Percentiles rank a stretch among this genome's conserved stretches.
Conservation (phyloP, 2,888 invertebrate genomes). For the Cremastinae sp. region DNA sequence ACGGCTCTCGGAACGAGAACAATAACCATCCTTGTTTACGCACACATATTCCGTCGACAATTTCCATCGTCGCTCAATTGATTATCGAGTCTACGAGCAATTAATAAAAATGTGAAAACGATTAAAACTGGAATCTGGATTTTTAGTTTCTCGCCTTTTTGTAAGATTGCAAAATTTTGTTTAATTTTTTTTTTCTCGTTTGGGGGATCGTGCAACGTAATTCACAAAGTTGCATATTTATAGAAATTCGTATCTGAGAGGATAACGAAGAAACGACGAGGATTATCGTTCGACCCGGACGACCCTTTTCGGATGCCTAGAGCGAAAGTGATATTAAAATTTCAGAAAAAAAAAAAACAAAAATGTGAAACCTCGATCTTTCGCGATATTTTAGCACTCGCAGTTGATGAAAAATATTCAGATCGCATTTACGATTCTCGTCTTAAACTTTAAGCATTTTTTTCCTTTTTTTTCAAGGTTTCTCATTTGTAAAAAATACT, state of each 20-base stretch:
- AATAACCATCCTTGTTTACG: no score
- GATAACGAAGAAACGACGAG: background rate
- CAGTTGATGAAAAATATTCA: background rate
- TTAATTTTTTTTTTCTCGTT: background rate
- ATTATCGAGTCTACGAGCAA: no score
- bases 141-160: no score
- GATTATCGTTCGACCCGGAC: constrained; percentile 20
- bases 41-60: no score
- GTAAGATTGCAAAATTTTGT: no score
- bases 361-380: constrained; percentile 14
- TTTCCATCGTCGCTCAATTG: no score
- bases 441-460: background rate
- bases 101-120: no score
- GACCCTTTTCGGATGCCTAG: constrained; percentile 20
- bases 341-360: background rate
- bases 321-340: background rate
- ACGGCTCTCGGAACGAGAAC: no score
- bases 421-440: background rate
- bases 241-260: background rate
- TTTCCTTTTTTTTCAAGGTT: constrained; percentile 5
- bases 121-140: no score
- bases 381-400: constrained; percentile 1
- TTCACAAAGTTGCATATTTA: no score
- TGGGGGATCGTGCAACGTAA: no score
- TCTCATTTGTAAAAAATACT: no score